Base-by-base conservation (phyloP, 2,113 vertebrate species). In the Ranitomeya variabilis region DNA sequence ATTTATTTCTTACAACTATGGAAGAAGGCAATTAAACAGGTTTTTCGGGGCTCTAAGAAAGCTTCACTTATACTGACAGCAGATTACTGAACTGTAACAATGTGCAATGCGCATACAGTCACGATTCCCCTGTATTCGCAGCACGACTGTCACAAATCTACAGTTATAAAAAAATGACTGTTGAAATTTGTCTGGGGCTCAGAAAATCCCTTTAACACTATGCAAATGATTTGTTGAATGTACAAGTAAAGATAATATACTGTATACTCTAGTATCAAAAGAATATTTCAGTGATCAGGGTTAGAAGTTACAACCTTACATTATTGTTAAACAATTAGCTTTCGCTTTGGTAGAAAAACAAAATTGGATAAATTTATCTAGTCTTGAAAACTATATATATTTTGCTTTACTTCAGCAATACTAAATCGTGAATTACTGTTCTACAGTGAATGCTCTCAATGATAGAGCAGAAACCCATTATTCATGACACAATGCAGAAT, bases 391-490 rank as follows among this genome's bases (percentile, higher is more conserved):
- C 71, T 74, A 16, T 1, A 45, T 15, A 74, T 74, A 74, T 74
- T 74, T 74, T 37, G 14, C 69, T 73, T 74, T 37, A 74, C 71
- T 74, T 19, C 71, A 45, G 71, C 71, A 74, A 51, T 74, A 45
- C 31, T 74, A 74, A 74, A 51, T 31, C 71, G 3, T 45, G 15
- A 74, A 74, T 74, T 74, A 74, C 37, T 45, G 37, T 37, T 51
- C 1, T 74, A 74, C 37, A 26, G 7, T 74, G 71, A 74, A 74
- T 18, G 6, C 31, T 74, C 37, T 45, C 71, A 45, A 74, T 74
- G 45, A 74, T 74, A 74, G 37, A 74, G 71, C 16, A 74, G 71
- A 74, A 74, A 74, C 6, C 71, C 71, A 74, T 74, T 74, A 74
- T 74, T 74, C 8, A 74, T 14, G 26, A 51, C 71, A 74, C 31